These are phyloP conservation scores for Leucoraja ocellata DNA, from an alignment of 2,797 vertebrate species.

Conservation along the genomic window DNA sequence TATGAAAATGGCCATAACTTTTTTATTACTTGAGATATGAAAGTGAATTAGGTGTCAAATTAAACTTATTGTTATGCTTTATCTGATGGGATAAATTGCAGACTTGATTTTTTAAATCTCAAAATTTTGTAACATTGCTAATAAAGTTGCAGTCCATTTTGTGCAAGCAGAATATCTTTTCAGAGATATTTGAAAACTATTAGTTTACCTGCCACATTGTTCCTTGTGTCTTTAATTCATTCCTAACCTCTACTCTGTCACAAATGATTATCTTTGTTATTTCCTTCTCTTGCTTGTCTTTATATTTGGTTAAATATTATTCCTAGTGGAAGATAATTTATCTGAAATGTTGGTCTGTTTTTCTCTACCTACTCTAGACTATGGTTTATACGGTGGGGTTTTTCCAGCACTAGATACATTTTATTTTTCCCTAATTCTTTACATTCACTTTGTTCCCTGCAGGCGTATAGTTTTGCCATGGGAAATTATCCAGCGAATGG, in stretches of 20 bases:
- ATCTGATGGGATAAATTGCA: too few relatives aligned
- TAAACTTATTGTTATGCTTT: too few relatives aligned
- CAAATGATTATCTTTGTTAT: neutral
- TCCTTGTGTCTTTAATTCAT: neutral
- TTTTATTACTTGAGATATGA: too few relatives aligned
- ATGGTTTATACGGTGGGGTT: too few relatives aligned
- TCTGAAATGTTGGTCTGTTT: neutral
- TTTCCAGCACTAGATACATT: neutral
- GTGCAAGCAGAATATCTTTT: neutral
- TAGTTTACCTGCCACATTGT: neutral
- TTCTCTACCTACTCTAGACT: neutral
- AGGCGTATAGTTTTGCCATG: constrained; percentile 74
- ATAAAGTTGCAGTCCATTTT: neutral
- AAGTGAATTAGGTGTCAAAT: too few relatives aligned
- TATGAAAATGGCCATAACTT: too few relatives aligned
- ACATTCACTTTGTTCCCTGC: constrained; percentile 50
- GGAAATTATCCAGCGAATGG: constrained; percentile 73
- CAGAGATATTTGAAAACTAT: neutral
- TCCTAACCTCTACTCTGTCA: neutral
- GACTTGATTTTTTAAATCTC: too few relatives aligned
- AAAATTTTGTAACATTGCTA: too few relatives aligned
- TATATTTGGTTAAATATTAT: neutral
- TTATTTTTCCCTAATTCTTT: neutral
- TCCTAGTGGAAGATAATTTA: neutral
- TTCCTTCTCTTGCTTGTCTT: neutral